Base-by-base conservation (phyloP, 30 jellyfish, hydroid and myxozoan genomes). In the Nemopilema nomurai region DNA sequence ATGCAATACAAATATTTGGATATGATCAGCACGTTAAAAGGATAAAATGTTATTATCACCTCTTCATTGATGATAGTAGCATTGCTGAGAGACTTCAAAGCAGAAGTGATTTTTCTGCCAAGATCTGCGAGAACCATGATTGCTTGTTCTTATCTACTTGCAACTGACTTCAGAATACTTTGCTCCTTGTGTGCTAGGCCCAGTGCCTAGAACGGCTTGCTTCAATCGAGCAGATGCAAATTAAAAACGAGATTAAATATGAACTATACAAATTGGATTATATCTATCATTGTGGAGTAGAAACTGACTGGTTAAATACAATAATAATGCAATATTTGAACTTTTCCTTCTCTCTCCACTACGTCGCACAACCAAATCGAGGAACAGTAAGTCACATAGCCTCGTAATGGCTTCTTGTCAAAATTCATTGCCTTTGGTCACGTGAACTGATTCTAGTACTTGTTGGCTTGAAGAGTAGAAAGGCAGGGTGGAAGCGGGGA, bases 81-180 rank as follows among this genome's bases (percentile, higher is more conserved):
- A 84, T 96, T 96, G 95, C 98, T 96, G 64, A 96, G 90, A 1
- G 97, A 90, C 74, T 90, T 85, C 92, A 96, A 64, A 7, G 99
- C 98, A 28, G 96, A 80, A 33, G 98, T 96, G 52, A 96, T 96
- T 71, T 96, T 96, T 41, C 98, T 50, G n/a, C 98, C 99, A 4
- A 96, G 80, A 91, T 96, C 99, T 21, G 99, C 99, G 63, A 96
- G 79, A 31, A 96, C 99, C 99, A 96, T 96, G 64, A 22, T 66
- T 71, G 70, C 90, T 68, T 25, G 23, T n/a, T 73, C 23, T 28
- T 4, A 1, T 32, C 6, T 23, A 49, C 65, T 41, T 41, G 9
- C 13, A 41, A 6, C 13, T 13, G 6, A 13, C 57, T 41, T 41
- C 6, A 41, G 13, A 41, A 3, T 6, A 13, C 57, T 41, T 41